A percentile compares a stretch with the other conserved stretches of the same genome.
These are phyloP conservation scores for Eugnorisma glareosa DNA, from an alignment of 2,888 invertebrate genomes.

Conservation along the genomic window DNA sequence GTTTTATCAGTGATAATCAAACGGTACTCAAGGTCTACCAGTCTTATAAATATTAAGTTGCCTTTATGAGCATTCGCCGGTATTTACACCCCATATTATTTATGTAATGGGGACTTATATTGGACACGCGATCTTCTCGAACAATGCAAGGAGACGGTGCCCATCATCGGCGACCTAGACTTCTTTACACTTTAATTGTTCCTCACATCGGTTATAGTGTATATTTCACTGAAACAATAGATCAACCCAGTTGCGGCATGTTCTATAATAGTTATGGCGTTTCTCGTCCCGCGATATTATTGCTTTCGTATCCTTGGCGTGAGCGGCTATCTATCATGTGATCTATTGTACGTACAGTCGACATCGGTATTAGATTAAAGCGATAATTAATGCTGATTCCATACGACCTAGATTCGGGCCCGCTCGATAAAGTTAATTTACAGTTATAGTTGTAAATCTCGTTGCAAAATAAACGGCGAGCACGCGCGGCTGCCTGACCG, in stretches of 20 bases:
- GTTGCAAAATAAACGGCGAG: constrained; percentile 88
- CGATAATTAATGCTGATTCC: constrained; percentile 91
- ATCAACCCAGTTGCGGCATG: constrained; percentile 83
- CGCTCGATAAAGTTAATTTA: constrained; percentile 90
- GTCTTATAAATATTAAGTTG: constrained; percentile 81
- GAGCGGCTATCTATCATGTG: constrained; percentile 89
- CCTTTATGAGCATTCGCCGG: constrained; percentile 76
- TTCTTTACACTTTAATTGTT: constrained; percentile 87
- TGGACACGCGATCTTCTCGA: constrained; percentile 87
- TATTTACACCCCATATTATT: constrained; percentile 86
- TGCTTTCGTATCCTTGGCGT: constrained; percentile 88
- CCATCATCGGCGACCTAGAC: constrained; percentile 85
- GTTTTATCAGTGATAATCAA: constrained; percentile 76
- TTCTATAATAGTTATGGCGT: constrained; percentile 78
- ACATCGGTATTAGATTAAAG: constrained; percentile 89
- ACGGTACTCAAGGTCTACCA: constrained; percentile 78
- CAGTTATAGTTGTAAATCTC: constrained; percentile 90
- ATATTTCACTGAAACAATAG: constrained; percentile 87
- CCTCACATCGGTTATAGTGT: constrained; percentile 83
- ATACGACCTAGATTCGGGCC: constrained; percentile 90
- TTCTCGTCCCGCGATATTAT: constrained; percentile 78
- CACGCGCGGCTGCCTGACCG: constrained; percentile 87
- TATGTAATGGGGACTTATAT: constrained; percentile 89
- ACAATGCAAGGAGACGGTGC: constrained; percentile 89
- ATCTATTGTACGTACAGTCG: constrained; percentile 89